Conservation (phyloP, 1,140 invertebrate genomes). For the Brachionus asplanchnoidis region DNA sequence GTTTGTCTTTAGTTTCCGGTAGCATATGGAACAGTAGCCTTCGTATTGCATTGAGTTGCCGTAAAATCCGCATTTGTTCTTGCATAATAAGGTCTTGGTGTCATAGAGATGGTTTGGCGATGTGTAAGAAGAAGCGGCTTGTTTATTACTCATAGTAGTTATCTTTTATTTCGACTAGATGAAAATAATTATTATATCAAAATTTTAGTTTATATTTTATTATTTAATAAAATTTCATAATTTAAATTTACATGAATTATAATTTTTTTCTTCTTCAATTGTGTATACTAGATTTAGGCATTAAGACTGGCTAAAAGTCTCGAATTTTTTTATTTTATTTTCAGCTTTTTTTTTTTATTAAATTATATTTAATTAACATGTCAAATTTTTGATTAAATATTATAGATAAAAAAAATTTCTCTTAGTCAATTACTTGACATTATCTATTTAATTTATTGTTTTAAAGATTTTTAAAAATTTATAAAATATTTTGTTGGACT, state of each 20-base stretch:
- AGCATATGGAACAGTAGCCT: slow-evolving; percentile 89
- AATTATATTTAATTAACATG: no score
- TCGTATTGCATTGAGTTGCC: slow-evolving; percentile 88
- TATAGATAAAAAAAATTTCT: no score
- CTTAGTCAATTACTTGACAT: no score
- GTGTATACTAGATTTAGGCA: neutral
- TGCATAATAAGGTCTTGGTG: slow-evolving; percentile 65
- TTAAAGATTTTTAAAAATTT: no score
- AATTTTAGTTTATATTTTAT: neutral
- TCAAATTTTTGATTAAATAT: no score
- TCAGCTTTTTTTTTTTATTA: no score
- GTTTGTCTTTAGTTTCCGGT: slow-evolving; percentile 44
- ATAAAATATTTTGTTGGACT: no score
- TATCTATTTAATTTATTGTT: no score
- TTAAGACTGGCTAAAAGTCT: no score
- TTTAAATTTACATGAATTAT: neutral
- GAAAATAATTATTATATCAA: neutral
- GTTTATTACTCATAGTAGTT: neutral
- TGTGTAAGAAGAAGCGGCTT: neutral
- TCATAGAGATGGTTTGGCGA: neutral
- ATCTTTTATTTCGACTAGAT: neutral
- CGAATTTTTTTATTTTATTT: no score
- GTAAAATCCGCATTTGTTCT: slow-evolving; percentile 89
- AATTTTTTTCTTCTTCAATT: neutral
- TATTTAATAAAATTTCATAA: neutral